These are phyloP conservation scores for Odontocolon sp. DNA, from an alignment of 2,888 invertebrate genomes.

Conservation along the genomic window DNA sequence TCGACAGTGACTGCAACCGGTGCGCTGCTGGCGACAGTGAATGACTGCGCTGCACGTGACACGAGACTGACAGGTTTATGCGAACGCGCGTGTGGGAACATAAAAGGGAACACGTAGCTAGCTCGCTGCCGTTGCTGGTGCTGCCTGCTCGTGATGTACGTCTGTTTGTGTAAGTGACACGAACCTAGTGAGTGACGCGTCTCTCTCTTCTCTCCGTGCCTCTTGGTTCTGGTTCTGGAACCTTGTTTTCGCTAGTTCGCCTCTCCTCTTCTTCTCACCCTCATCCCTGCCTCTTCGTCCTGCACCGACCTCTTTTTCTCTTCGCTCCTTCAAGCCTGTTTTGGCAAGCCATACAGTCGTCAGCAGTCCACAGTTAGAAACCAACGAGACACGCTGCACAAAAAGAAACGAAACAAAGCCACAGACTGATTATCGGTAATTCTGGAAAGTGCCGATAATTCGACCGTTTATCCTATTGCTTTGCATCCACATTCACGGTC, in stretches of 20 bases:
- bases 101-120: conserved; percentile 79
- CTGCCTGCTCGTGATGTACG: conserved; percentile 78
- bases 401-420: too few relatives aligned
- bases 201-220: conserved; percentile 62
- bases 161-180: conserved; percentile 81
- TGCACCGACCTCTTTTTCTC: conserved; percentile 1
- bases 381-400: too few relatives aligned
- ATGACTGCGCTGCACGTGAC: conserved; percentile 80
- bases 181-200: conserved; percentile 79
- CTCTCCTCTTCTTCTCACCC: conserved; percentile 29
- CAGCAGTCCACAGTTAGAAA: too few relatives aligned
- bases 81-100: conserved; percentile 78
- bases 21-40: conserved; percentile 78
- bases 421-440: too few relatives aligned
- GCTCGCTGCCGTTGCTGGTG: conserved; percentile 60
- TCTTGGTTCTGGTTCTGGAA: conserved; percentile 53
- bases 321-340: conserved; percentile 17
- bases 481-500: conserved; percentile 16
- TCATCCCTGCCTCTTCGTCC: conserved; percentile 6
- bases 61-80: conserved; percentile 81
- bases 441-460: too few relatives aligned
- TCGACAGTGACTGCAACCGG: conserved; percentile 67
- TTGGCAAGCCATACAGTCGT: not conserved
- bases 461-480: not conserved
- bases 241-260: conserved; percentile 58